These are phyloP conservation scores for Rhinichthys klamathensis DNA, from an alignment of 2,113 vertebrate genomes.

Conservation along the genomic window DNA sequence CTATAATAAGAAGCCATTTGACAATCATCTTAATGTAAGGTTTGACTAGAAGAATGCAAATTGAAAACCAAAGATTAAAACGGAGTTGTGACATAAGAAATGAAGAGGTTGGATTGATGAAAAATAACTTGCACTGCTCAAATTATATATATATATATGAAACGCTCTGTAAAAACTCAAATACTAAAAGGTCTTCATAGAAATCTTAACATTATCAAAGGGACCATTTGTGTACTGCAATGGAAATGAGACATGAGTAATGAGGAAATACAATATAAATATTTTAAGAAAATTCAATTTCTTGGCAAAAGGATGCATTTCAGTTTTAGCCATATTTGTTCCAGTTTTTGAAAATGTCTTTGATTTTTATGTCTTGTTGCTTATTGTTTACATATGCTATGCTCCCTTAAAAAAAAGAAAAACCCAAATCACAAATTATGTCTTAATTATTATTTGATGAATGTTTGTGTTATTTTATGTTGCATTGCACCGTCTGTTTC, in stretches of 20 bases:
- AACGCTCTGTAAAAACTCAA: background rate
- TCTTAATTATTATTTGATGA: constrained; percentile 54
- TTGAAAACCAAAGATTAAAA: constrained; percentile 64
- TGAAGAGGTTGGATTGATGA: constrained; percentile 45
- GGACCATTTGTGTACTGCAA: background rate
- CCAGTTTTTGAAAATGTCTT: constrained; percentile 67
- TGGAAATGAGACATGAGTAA: background rate
- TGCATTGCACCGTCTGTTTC: constrained; percentile 62
- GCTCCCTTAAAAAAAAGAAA: constrained; percentile 54
- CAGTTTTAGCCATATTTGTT: constrained; percentile 55
- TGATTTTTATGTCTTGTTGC: constrained; percentile 57
- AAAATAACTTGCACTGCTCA: constrained; percentile 31
- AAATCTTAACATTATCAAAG: background rate
- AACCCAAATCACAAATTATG: constrained; percentile 49
- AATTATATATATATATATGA: background rate
- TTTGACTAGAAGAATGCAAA: constrained; percentile 28
- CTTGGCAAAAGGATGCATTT: background rate
- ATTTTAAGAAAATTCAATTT: background rate
- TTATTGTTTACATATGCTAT: constrained; percentile 71
- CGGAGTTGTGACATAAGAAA: constrained; percentile 58
- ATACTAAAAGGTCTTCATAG: background rate
- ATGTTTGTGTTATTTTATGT: constrained; percentile 64
- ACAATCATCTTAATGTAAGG: constrained; percentile 55
- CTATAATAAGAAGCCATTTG: constrained; percentile 64
- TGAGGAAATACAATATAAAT: background rate